A percentile compares a stretch with the other conserved stretches of the same genome.
Evolutionary conservation across 64 coral and sea anemone species (phyloP).

Genomic region (Montipora sp.): DNA sequence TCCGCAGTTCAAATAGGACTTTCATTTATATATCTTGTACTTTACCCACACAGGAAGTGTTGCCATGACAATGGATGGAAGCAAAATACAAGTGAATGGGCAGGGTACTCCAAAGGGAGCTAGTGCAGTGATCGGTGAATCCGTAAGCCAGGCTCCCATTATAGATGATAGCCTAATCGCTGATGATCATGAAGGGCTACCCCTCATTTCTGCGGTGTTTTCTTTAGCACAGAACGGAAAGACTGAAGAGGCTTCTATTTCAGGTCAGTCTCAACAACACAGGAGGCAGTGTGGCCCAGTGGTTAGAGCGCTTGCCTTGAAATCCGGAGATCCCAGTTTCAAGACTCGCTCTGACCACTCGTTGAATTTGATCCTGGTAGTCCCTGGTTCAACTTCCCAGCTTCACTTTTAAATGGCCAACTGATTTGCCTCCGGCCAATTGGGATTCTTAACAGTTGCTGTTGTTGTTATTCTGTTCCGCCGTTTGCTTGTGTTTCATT

Average conservation of each 20-base stretch:
- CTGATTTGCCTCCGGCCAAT: too few species aligned
- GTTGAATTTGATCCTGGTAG: too few species aligned
- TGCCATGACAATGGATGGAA: neutral
- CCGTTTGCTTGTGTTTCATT: too few species aligned
- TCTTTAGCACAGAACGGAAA: neutral
- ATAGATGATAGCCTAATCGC: conserved; percentile 46
- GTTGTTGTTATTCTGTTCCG: too few species aligned
- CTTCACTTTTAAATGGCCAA: too few species aligned
- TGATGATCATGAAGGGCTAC: conserved; percentile 28
- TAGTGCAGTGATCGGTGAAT: neutral
- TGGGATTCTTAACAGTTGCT: too few species aligned
- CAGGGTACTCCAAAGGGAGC: neutral
- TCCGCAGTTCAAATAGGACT: neutral
- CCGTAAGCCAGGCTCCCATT: neutral
- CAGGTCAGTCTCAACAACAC: neutral
- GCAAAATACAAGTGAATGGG: neutral
- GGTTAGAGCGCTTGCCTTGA: too few species aligned
- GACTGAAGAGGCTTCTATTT: neutral
- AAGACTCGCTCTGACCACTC: too few species aligned
- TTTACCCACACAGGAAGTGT: neutral
- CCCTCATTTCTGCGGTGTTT: conserved; percentile 40
- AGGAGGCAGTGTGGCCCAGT: too few species aligned
- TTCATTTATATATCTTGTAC: neutral
- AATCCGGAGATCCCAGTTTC: too few species aligned
- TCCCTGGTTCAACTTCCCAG: too few species aligned